These are phyloP conservation scores for Bugula neritina DNA, from an alignment of 2,888 invertebrate species.

Conservation along the genomic window DNA sequence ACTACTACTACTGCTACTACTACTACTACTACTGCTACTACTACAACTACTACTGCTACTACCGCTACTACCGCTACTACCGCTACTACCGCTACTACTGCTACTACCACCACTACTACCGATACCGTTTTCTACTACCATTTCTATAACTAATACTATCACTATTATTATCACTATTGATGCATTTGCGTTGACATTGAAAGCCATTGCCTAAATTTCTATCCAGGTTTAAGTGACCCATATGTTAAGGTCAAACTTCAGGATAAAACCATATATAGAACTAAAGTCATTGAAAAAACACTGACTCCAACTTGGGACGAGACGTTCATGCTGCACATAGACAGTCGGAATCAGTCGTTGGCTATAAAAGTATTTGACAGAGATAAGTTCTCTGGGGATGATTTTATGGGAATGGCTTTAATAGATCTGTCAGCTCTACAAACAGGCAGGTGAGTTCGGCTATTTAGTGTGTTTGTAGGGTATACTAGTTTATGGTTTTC, in stretches of 20 bases:
- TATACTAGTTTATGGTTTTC: too few relatives aligned
- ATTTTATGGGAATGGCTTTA: conserved; percentile 89
- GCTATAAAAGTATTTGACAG: conserved; percentile 76
- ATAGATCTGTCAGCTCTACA: conserved; percentile 79
- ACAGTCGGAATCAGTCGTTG: conserved; percentile 44
- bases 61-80: too few relatives aligned
- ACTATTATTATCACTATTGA: too few relatives aligned
- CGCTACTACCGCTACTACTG: too few relatives aligned
- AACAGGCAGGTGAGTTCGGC: conserved; percentile 53
- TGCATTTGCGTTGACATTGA: too few relatives aligned
- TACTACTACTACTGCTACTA: conserved; percentile 29
- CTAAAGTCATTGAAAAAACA: conserved; percentile 85
- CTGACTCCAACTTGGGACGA: conserved; percentile 98
- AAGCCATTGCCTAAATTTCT: neutral
- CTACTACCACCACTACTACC: too few relatives aligned
- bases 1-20: conserved; percentile 29
- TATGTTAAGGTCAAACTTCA: conserved; percentile 92
- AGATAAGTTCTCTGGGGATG: conserved; percentile 89
- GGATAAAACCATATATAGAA: conserved; percentile 82
- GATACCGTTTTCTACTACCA: too few relatives aligned
- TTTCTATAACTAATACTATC: too few relatives aligned
- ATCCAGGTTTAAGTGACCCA: conserved; percentile 82
- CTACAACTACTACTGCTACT: too few relatives aligned
- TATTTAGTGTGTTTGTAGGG: too few relatives aligned
- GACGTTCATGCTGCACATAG: conserved; percentile 71